phyloP scores from a whole-genome alignment of 2,797 vertebrate species.

The Sebastes iracundus region DNA sequence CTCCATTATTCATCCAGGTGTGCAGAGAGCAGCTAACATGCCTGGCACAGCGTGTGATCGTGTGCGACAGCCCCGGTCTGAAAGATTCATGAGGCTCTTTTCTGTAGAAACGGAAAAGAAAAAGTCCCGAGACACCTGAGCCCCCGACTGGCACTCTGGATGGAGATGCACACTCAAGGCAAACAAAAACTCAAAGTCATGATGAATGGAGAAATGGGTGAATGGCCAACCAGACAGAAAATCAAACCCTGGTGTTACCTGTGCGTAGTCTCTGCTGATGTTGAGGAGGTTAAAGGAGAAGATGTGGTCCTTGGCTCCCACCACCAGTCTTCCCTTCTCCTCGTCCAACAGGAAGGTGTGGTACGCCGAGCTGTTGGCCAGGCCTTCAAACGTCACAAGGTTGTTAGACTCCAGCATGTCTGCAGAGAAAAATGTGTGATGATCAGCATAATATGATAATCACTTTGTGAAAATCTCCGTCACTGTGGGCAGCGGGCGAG shows the following conservation, averaged over 20 bases:
- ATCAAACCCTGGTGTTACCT: conserved; percentile 80
- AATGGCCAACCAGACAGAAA: conserved; percentile 10
- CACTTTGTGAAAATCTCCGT: neutral
- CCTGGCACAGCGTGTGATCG: conserved; percentile 73
- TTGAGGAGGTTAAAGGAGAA: conserved; percentile 97
- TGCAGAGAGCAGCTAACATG: conserved; percentile 75
- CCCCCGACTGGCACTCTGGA: conserved; percentile 43
- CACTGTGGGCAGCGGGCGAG: neutral
- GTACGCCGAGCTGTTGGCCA: conserved; percentile 94
- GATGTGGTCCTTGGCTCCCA: conserved; percentile 97
- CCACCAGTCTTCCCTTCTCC: conserved; percentile 92
- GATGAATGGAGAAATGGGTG: neutral
- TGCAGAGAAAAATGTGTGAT: conserved; percentile 75
- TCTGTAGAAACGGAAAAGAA: conserved; percentile 71
- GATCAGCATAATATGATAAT: conserved; percentile 21
- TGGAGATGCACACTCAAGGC: conserved; percentile 23
- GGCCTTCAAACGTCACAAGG: conserved; percentile 91
- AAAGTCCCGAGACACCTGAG: conserved; percentile 66
- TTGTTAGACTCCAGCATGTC: conserved; percentile 98
- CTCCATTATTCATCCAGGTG: conserved; percentile 85
- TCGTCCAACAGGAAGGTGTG: conserved; percentile 97
- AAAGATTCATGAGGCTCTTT: conserved; percentile 82
- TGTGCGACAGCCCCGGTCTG: conserved; percentile 74
- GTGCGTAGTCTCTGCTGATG: conserved; percentile 92
- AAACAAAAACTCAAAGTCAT: conserved; percentile 8